Evolutionary conservation across 2,888 invertebrate species (phyloP).

Genomic region (Drosophila paramelanica): DNA sequence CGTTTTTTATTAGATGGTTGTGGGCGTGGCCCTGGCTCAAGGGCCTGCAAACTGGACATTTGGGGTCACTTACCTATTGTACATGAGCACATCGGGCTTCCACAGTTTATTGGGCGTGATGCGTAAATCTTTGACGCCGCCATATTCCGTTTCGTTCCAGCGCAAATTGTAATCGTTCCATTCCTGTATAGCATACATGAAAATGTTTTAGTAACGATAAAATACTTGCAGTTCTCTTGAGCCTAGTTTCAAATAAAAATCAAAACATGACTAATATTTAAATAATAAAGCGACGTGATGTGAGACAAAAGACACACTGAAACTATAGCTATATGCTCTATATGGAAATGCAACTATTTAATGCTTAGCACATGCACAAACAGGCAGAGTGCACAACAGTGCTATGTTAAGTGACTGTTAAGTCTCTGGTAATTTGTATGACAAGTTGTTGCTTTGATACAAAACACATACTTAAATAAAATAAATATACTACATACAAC

Average conservation of each 20-base stretch:
- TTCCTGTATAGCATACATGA: conserved; percentile 88
- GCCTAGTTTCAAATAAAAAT: conserved; percentile 19
- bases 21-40: conserved; percentile 4
- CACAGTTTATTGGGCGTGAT: conserved; percentile 98
- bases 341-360: conserved; percentile 15
- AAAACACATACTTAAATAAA: conserved; percentile 6
- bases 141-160: conserved; percentile 98
- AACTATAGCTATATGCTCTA: conserved; percentile 4
- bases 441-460: conserved; percentile 18
- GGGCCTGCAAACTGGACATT: conserved; percentile 16
- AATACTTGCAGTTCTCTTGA: conserved; percentile 14
- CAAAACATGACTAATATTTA: conserved; percentile 36
- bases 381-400: conserved; percentile 24
- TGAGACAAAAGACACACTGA: conserved; percentile 34
- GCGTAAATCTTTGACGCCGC: conserved; percentile 96
- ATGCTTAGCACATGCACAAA: conserved; percentile 55
- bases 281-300: conserved; percentile 71
- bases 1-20: conserved; percentile 49
- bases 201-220: conserved; percentile 47
- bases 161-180: conserved; percentile 99
- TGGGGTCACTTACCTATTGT: conserved; percentile 93
- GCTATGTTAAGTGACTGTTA: conserved; percentile 35
- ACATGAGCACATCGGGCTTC: conserved; percentile 99
- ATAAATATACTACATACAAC: conserved; percentile 30
- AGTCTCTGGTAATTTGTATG: conserved; percentile 21